Percentiles rank a stretch among this genome's conserved stretches.
phyloP scores from a whole-genome alignment of 2,113 vertebrate genomes.

The Psittacara wagleri region DNA sequence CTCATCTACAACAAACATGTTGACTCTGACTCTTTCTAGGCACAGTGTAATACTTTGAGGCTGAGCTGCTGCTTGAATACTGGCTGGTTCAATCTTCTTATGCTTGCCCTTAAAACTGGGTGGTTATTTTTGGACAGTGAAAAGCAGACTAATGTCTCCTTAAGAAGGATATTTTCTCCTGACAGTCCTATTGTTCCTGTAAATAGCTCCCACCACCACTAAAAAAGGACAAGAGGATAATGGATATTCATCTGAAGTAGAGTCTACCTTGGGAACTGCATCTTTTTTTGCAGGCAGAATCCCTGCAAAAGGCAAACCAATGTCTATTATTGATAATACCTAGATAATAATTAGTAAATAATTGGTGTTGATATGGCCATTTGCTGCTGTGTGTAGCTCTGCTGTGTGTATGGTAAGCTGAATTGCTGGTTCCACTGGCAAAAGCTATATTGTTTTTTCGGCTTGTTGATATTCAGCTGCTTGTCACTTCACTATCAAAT shows the following conservation, averaged over 20 bases:
- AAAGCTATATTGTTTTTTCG: neutral
- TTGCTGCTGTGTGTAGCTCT: neutral
- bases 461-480: neutral
- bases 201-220: neutral
- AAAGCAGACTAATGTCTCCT: neutral
- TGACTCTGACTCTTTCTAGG: neutral
- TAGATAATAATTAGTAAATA: conserved; percentile 4
- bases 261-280: neutral
- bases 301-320: neutral
- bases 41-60: neutral
- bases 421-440: neutral
- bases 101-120: neutral
- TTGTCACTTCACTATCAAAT: neutral
- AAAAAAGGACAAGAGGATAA: neutral
- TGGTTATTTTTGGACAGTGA: neutral
- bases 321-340: neutral
- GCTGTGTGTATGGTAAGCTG: neutral
- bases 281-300: neutral
- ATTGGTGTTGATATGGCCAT: neutral
- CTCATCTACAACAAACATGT: neutral
- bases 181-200: neutral
- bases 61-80: neutral
- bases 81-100: neutral
- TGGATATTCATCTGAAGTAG: neutral
- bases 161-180: neutral